Evolutionary conservation across 2,888 invertebrate genomes (phyloP), one percentile per base, ranked within the genome.

Genomic region (Pristionchus entomophagus): DNA sequence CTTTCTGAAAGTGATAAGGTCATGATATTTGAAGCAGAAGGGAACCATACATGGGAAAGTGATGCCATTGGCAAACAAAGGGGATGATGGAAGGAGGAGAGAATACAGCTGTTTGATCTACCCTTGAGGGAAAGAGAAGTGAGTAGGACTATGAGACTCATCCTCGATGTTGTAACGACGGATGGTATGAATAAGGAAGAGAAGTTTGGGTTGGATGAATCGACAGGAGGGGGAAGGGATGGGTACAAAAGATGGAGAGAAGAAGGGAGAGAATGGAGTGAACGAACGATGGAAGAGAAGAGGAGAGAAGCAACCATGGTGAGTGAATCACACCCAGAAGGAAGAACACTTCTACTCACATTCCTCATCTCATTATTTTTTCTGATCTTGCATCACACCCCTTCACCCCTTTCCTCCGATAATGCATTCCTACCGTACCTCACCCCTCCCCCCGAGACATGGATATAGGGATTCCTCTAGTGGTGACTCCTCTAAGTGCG

Each of bases 1-100:
- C 69, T 69, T 69, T 69, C 38, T 69, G 69, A 69, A 69, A 69
- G 69, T 69, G 69, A 69, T 69, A 69, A 69, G 35, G 69, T 69
- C 69, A 22, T 69, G 38, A 38, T n/a, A 69, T 69, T 69, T 41
- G 69, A 62, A 62, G 62, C 32, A 59, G 32, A 3, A 29, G 4
- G 62, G 32, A 69, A 69, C 69, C 69, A 56, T 56, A 8, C 56
- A 69, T 69, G 69, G 19, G 35, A 69, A 38, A 35, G 69, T 41
- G 32, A 65, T 65, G 69, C 19, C 38, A 69, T 69, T n/a, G 69
- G 32, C 69, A 69, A 69, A 69, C 69, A 69, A 56, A 56, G 3
- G 38, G 35, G 38, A 69, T 35, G 38, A 38, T 69, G 38, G 69
- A 3, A n/a, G n/a, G 69, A 17, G 1, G 14, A 35, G 14, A 19